Evolutionary conservation across 2,113 vertebrate genomes (phyloP).

Genomic region (Pseudorhombus dupliciocellatus): DNA sequence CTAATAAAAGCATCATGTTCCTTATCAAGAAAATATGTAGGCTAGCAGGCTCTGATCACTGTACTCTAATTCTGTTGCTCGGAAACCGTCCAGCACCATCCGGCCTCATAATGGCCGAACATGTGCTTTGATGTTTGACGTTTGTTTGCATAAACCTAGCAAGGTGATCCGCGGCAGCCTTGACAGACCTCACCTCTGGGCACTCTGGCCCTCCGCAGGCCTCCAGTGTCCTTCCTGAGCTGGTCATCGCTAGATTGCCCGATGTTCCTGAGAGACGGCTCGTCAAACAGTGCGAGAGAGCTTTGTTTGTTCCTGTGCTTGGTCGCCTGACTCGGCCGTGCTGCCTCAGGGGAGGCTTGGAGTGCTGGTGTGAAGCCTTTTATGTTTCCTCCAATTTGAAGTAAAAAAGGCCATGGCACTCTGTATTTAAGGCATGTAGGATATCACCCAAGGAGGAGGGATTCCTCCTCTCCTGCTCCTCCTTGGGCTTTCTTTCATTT

Average conservation of each 20-base stretch:
- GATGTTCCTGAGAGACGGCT: conserved; percentile 37
- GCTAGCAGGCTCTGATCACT: conserved; percentile 34
- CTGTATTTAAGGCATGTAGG: neutral
- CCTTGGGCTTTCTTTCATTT: neutral
- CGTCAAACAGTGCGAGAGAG: conserved; percentile 43
- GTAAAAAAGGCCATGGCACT: neutral
- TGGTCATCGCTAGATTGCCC: conserved; percentile 32
- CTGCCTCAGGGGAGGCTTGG: conserved; percentile 2
- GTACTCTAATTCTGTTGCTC: conserved; percentile 35
- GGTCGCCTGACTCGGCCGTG: conserved; percentile 1
- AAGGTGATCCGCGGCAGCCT: conserved; percentile 5
- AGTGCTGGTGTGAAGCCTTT: conserved; percentile 20
- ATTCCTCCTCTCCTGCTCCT: neutral
- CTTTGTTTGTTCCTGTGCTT: conserved; percentile 49
- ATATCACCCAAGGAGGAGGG: neutral
- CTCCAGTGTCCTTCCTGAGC: conserved; percentile 15
- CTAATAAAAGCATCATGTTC: conserved; percentile 39
- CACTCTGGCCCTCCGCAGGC: conserved; percentile 4
- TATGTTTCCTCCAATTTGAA: conserved; percentile 8
- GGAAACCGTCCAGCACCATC: conserved; percentile 27
- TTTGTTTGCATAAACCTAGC: conserved; percentile 13
- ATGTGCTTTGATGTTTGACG: conserved; percentile 22
- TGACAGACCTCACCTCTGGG: conserved; percentile 18
- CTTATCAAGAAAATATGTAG: conserved; percentile 39
- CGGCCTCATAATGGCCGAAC: too few species aligned